A percentile compares a stretch with the other conserved stretches of the same genome.
These are phyloP conservation scores for Drosophila navojoa DNA, from an alignment of 1,140 invertebrate species.

Conservation along the genomic window DNA sequence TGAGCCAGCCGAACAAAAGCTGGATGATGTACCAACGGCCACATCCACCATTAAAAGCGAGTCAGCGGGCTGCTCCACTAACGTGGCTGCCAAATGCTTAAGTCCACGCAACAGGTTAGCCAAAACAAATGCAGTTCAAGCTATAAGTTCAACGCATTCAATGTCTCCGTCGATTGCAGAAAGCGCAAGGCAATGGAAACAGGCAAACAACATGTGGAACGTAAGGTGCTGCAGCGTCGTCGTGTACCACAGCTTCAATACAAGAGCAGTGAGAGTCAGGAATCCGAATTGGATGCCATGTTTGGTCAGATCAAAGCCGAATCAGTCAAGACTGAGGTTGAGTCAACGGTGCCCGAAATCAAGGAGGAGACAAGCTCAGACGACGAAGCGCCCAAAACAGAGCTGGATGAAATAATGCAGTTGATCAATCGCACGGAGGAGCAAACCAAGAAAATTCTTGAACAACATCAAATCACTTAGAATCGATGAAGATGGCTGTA, in stretches of 20 bases:
- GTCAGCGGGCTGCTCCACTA: not conserved
- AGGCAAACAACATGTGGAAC: constrained; percentile 37
- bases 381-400: not conserved
- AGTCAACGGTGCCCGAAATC: no score
- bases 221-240: constrained; percentile 41
- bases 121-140: not conserved
- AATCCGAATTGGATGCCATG: constrained; percentile 14
- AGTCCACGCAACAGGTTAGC: constrained; percentile 42
- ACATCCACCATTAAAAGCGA: not conserved
- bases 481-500: constrained; percentile 4
- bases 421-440: constrained; percentile 15
- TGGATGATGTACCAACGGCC: not conserved
- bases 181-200: constrained; percentile 38
- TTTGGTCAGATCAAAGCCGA: not conserved
- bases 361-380: not conserved
- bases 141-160: not conserved
- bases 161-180: constrained; percentile 4
- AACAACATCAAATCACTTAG: constrained; percentile 1
- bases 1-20: not conserved
- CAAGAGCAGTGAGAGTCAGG: constrained; percentile 65
- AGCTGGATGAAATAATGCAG: constrained; percentile 22
- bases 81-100: not conserved
- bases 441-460: constrained; percentile 5
- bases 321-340: not conserved
- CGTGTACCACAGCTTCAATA: constrained; percentile 38